A percentile compares a stretch with the other conserved stretches of the same genome.
phyloP scores from a whole-genome alignment of 1,140 invertebrate genomes.

The Anastrepha ludens region DNA sequence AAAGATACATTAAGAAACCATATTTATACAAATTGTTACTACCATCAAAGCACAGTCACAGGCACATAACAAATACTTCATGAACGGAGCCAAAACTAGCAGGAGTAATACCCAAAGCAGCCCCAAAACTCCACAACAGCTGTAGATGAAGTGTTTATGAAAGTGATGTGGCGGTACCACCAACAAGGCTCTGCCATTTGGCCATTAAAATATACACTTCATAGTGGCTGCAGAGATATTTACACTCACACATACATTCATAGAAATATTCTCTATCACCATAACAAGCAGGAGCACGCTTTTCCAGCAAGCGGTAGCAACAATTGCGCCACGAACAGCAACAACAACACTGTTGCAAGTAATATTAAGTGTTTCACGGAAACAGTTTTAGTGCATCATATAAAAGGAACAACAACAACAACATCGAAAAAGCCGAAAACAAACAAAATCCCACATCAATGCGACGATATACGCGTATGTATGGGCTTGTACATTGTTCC shows the following conservation, averaged over 20 bases:
- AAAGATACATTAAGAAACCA: too few species aligned
- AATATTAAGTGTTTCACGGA: conserved; percentile 44
- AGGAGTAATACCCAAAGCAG: too few species aligned
- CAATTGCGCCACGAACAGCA: neutral
- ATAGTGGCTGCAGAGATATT: neutral
- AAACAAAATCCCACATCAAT: neutral
- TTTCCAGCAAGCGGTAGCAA: neutral
- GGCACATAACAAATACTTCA: too few species aligned
- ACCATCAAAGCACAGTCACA: too few species aligned
- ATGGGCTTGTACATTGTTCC: neutral
- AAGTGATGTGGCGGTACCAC: neutral
- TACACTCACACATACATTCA: neutral
- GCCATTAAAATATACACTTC: neutral
- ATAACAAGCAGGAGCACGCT: neutral
- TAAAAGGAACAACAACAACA: neutral
- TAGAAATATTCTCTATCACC: neutral
- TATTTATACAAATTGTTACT: too few species aligned
- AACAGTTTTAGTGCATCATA: conserved; percentile 29
- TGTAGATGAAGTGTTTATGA: neutral
- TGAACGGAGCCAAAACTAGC: too few species aligned
- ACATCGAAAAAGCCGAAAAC: neutral
- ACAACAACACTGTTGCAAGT: neutral
- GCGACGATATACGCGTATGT: neutral
- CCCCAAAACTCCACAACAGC: neutral
- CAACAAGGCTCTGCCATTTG: neutral